Base-by-base conservation (phyloP, 2,797 vertebrate genomes). In the Falco columbarius region DNA sequence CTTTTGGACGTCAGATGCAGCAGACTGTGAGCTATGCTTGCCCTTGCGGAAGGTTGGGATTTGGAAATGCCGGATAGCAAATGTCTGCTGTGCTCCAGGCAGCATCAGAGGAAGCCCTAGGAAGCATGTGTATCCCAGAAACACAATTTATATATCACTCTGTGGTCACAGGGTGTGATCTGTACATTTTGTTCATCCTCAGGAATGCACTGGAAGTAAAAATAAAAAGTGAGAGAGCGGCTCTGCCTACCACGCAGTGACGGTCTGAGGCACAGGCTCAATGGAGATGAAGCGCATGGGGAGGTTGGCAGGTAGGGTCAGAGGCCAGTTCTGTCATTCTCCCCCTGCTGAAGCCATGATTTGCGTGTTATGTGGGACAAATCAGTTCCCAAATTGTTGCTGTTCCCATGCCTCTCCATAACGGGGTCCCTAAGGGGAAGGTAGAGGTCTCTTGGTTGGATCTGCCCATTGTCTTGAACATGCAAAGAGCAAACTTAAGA, bases 121-220 rank as follows among this genome's bases (percentile, higher is more conserved):
- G 66, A 84, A 63, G 89, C 79, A 77, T 8, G 8, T 76, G 40
- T 80, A 55, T 67, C 55, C 59, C 74, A 95, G 89, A 92, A 89
- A 77, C 4, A 12, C 2, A 4, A 49, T 63, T 92, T 76, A 18
- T 34, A 0, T 70, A 63, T 59, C 30, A 17, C 36, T 73, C 40
- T 77, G 24, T 52, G 40, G 71, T 80, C 44, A 34, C 74, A 62
- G 61, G 56, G 30, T 75, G 58, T 65, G 52, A 83, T 52, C 23
- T 81, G 36, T 91, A 61, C 40, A 19, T 87, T 92, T 92, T 86
- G 14, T 80, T 91, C 68, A 61, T 67, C 26, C 16, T 77, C 54
- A 46, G 83, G 52, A 93, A 65, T 0, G 12, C 38, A 27, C 10
- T 81, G 38, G n/a, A 81, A 80, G 21, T 55, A 30, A 56, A 91